These are phyloP conservation scores for Agapornis roseicollis DNA, from an alignment of 2,113 vertebrate species.

Conservation along the genomic window DNA sequence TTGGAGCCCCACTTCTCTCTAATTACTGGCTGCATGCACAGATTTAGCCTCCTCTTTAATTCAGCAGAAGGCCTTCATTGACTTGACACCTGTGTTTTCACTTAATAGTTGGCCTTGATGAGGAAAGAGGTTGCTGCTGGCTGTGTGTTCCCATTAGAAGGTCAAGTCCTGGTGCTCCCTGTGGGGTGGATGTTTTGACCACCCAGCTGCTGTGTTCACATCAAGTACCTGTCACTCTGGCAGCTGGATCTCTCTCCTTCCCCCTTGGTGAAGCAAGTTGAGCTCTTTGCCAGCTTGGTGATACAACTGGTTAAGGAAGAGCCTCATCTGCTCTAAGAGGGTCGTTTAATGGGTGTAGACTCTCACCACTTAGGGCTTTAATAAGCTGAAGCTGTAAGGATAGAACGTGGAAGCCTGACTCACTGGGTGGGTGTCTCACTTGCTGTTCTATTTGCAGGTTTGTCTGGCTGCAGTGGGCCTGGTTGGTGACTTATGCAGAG, in stretches of 20 bases:
- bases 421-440: not conserved
- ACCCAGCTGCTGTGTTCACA: not conserved
- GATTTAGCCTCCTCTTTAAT: not conserved
- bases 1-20: not conserved
- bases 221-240: not conserved
- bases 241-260: not conserved
- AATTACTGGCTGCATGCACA: not conserved
- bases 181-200: not conserved
- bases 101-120: not conserved
- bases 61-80: not conserved
- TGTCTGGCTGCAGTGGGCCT: conserved; percentile 94
- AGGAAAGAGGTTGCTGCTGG: not conserved
- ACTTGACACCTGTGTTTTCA: not conserved
- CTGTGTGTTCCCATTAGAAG: not conserved
- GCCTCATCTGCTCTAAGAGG: not conserved
- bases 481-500: conserved; percentile 94
- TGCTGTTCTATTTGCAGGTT: conserved; percentile 78
- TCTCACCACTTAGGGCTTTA: not conserved
- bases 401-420: not conserved
- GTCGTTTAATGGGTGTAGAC: not conserved
- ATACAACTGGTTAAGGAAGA: not conserved
- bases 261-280: not conserved
- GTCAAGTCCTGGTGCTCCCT: accelerated
- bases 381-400: not conserved
- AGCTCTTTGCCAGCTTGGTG: not conserved